These are phyloP conservation scores for Meloidogyne exigua DNA, from an alignment of 1,140 invertebrate species.

Conservation along the genomic window DNA sequence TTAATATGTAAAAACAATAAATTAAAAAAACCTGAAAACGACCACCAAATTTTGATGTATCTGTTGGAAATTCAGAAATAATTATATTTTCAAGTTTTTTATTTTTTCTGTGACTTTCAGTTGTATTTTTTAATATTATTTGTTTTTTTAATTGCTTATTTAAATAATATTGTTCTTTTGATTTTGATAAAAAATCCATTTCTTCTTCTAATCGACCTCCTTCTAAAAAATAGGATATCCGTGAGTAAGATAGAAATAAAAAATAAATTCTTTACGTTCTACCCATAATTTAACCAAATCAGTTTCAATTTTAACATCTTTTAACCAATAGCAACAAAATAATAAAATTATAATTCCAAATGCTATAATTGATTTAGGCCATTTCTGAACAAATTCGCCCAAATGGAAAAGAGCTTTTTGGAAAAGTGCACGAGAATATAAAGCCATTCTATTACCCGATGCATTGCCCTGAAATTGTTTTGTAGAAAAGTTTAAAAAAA, in stretches of 20 bases:
- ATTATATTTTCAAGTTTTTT: not conserved
- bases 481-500: not conserved
- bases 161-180: conserved; percentile 33
- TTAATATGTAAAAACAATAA: too few relatives aligned
- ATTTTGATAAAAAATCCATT: conserved; percentile 45
- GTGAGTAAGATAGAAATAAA: too few relatives aligned
- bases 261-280: conserved; percentile 48
- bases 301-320: conserved; percentile 59
- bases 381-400: conserved; percentile 51
- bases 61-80: conserved; percentile 54
- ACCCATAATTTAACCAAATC: conserved; percentile 63
- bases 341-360: conserved; percentile 48
- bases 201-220: conserved; percentile 61
- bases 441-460: conserved; percentile 52
- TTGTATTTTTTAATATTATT: conserved; percentile 8
- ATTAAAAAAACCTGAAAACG: conserved; percentile 48
- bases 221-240: conserved; percentile 49
- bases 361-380: conserved; percentile 47
- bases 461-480: conserved; percentile 55
- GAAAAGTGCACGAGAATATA: conserved; percentile 60
- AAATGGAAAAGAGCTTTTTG: conserved; percentile 52
- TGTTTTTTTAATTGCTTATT: conserved; percentile 18
- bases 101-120: conserved; percentile 5
- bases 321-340: conserved; percentile 51
- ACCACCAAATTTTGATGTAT: conserved; percentile 56